Base-by-base conservation (phyloP, 1,140 invertebrate species). In the Palaemon carinicauda region DNA sequence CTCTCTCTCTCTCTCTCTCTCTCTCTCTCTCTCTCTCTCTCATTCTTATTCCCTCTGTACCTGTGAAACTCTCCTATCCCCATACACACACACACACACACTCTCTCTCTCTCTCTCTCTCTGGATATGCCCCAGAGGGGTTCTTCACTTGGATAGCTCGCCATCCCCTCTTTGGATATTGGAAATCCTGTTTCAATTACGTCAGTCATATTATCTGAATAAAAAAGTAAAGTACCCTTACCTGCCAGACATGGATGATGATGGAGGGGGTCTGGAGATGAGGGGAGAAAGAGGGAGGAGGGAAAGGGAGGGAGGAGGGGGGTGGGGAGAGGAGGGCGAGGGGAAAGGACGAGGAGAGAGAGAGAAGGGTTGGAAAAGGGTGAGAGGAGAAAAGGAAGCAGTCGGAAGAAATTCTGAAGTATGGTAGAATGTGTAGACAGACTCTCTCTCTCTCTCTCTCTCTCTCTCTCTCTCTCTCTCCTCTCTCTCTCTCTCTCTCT, bases 41-140 rank as follows among this genome's bases (percentile, higher is more conserved):
- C 56, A 17, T 19, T 65, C 56, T 65, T 19, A 17, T 19, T 65
- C 74, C 19, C 74, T 77, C 74, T 77, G n/a, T n/a, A n/a, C n/a
- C n/a, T n/a, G n/a, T n/a, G n/a, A n/a, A n/a, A n/a, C n/a, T n/a
- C n/a, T n/a, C n/a, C n/a, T n/a, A n/a, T n/a, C n/a, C n/a, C n/a
- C n/a, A n/a, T n/a, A n/a, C n/a, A n/a, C n/a, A n/a, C n/a, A n/a
- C n/a, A n/a, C n/a, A n/a, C n/a, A n/a, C n/a, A n/a, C n/a, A n/a
- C 74, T 77, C 74, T 77, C 31, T 50, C 41, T 77, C 74, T 77
- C 74, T 77, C 10, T 77, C 17, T 77, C 41, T 77, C 1, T 51
- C n/a, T 75, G 24, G n/a, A 21, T 74, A 21, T 27, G 21, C 29
- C 9, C 29, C 31, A 27, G 21, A 27, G 21, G n/a, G 0, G 10